These are phyloP conservation scores for Labeo rohita DNA, from an alignment of 2,113 vertebrate species.

Conservation along the genomic window DNA sequence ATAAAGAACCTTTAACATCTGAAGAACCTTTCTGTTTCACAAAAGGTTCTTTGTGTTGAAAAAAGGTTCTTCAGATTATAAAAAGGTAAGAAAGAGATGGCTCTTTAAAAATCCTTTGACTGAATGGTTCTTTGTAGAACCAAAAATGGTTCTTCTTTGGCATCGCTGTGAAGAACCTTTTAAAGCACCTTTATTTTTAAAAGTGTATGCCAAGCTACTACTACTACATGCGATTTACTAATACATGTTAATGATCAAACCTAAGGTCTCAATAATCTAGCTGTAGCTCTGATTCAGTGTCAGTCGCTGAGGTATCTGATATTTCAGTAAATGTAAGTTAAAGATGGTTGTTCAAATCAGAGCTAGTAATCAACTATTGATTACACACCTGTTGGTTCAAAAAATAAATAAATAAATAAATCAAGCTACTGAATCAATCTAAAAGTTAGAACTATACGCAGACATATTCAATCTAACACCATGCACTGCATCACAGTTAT, in stretches of 20 bases:
- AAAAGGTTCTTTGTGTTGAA: too few relatives aligned
- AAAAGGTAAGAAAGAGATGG: too few relatives aligned
- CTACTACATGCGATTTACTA: not conserved
- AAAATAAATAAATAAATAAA: not conserved
- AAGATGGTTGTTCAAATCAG: not conserved
- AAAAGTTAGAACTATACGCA: not conserved
- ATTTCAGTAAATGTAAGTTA: not conserved
- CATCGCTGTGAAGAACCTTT: too few relatives aligned
- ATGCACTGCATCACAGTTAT: constrained; percentile 23
- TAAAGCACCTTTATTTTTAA: too few relatives aligned
- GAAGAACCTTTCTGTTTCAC: too few relatives aligned
- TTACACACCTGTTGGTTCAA: not conserved
- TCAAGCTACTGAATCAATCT: not conserved
- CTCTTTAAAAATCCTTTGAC: too few relatives aligned
- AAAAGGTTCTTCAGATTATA: too few relatives aligned
- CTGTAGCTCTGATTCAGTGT: not conserved
- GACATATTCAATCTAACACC: constrained; percentile 9
- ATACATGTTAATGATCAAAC: not conserved
- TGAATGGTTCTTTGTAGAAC: too few relatives aligned
- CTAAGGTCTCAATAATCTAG: not conserved
- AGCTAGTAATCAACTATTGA: not conserved
- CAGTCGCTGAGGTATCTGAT: not conserved
- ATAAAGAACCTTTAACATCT: too few relatives aligned
- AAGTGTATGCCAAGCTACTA: not conserved
- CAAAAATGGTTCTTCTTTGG: too few relatives aligned